Evolutionary conservation across 2,113 vertebrate genomes (phyloP).

Genomic region (Phocoena phocoena): DNA sequence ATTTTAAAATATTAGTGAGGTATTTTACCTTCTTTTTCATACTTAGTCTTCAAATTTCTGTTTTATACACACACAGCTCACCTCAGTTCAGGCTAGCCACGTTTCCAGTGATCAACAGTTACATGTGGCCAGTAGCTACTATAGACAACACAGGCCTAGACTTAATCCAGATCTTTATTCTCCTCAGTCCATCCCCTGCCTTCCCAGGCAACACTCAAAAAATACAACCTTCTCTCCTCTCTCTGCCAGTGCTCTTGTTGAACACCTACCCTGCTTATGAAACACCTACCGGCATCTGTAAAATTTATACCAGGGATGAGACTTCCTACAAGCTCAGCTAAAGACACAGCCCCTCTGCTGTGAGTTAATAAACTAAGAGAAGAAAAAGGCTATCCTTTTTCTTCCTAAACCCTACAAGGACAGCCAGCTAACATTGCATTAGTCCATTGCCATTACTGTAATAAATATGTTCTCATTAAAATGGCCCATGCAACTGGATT

Average conservation of each 20-base stretch:
- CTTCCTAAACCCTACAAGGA: too few relatives aligned
- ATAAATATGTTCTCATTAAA: neutral
- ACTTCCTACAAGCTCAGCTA: neutral
- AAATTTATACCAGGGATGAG: neutral
- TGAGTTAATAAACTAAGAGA: neutral
- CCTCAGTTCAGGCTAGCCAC: neutral
- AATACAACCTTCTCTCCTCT: neutral
- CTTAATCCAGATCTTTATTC: too few relatives aligned
- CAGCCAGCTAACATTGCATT: neutral
- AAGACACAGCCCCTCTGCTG: neutral
- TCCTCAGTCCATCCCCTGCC: neutral
- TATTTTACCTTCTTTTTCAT: too few relatives aligned
- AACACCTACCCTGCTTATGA: neutral
- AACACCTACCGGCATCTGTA: neutral
- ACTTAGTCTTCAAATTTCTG: neutral
- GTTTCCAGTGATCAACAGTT: neutral
- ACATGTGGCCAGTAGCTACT: accelerated
- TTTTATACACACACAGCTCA: neutral
- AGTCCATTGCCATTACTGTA: neutral
- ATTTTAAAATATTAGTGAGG: neutral
- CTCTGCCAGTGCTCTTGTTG: neutral
- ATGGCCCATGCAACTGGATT: neutral
- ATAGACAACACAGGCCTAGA: too few relatives aligned
- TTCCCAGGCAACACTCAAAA: neutral
- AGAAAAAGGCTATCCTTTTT: neutral